Evolutionary conservation across 2,888 invertebrate species (phyloP), one percentile per base, ranked within the genome.

Genomic region (Lobophora halterata): DNA sequence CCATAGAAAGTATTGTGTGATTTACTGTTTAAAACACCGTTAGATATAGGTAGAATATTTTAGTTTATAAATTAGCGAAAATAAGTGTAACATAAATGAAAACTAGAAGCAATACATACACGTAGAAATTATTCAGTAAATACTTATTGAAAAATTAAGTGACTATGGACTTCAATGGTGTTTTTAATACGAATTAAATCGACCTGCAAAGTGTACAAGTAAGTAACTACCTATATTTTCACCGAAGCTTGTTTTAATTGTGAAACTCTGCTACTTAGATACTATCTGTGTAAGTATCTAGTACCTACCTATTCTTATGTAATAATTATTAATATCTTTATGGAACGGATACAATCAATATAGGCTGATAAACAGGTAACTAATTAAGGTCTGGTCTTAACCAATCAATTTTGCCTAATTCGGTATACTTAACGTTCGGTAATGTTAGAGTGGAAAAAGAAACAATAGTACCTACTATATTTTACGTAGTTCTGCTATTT

Each of bases 1-100:
- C 55, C 49, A 50, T 55, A 56, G n/a, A 57, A 54, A 56, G 16
- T 49, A 47, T 43, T 40, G 55, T 56, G 50, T 48, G 58, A 53
- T 51, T 55, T 41, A 33, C 27, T 49, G 46, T 55, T 36, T 34
- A 29, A 29, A 26, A 46, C 39, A 48, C 47, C 24, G 42, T 50
- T 45, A 39, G 10, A 38, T 33, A 35, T 31, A 33, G 32, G 38
- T 37, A 41, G 32, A 46, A 31, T 25, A 26, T 21, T 28, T 35
- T 33, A 29, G 20, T 27, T 27, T 7, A 28, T 18, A 7, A 25
- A 19, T 20, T 12, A 24, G n/a, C 6, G 1, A 18, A 10, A 12
- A 18, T 14, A 40, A 38, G 43, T 37, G 37, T 43, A n/a, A 37
- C 33, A 37, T 2, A 36, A 31, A 1, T 26, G 12, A 4, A 16